Base-by-base conservation (phyloP, 2,113 vertebrate genomes). In the Martes martes region DNA sequence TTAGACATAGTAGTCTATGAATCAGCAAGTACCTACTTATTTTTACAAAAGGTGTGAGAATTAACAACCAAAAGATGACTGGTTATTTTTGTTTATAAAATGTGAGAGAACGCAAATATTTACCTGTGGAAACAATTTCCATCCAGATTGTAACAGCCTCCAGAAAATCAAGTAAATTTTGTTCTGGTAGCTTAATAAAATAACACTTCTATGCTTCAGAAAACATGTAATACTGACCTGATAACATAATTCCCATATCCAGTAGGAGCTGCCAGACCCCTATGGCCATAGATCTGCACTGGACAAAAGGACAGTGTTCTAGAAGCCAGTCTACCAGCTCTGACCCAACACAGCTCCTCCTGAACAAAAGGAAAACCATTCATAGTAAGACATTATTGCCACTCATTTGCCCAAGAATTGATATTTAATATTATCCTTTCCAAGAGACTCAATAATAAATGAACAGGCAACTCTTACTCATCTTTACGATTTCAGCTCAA, bases 281-380 rank as follows among this genome's bases (percentile, higher is more conserved):
- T 59, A 83, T 98, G 59, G 99, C 99, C 91, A 99, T 99, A 83
- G 99, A 99, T 98, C 99, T 99, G 98, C 99, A 99, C 92, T 99
- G 99, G 88, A 99, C 99, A 69, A 99, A 99, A 94, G 99, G 99
- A 79, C 99, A 99, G 98, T 99, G 99, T 95, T 99, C 99, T 95
- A 99, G 98, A 94, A 99, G 99, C 99, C 99, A 99, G 98, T 99
- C 99, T 23, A 99, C 99, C 71, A 99, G 98, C 97, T 99, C 99
- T 7, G 99, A 99, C 9, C 99, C 99, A 93, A 99, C 99, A 94
- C 99, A 99, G 98, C 99, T 99, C 91, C 98, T 99, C 98, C 99
- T 99, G 98, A 88, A 98, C 92, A 95, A 98, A 96, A 19, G 85
- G 69, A 87, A 82, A 96, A 45, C 9, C 84, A 52, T 65, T 78